Percentiles rank a stretch among this genome's conserved stretches.
Conservation (phyloP, 2,113 vertebrate species). For the Ictalurus furcatus region DNA sequence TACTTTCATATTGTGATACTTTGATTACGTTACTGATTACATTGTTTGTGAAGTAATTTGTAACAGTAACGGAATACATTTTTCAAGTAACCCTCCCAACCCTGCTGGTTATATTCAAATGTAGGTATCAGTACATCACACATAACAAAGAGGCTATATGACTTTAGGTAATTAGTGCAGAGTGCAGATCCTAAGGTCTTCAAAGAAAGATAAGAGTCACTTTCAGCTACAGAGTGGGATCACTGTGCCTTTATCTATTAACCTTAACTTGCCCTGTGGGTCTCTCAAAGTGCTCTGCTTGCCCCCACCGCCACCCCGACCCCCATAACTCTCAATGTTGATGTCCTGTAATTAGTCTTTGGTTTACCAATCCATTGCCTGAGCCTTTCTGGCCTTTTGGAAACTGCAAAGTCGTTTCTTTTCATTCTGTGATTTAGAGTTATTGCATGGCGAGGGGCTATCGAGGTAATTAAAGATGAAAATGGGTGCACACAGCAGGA, state of each 20-base stretch:
- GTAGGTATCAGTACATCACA: background rate
- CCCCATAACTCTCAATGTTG: slow-evolving; percentile 49
- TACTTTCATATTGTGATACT: too few relatives aligned
- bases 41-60: too few relatives aligned
- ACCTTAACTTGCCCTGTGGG: slow-evolving; percentile 57
- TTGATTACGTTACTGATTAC: too few relatives aligned
- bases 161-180: background rate
- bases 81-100: too few relatives aligned
- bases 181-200: slow-evolving; percentile 45
- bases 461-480: slow-evolving; percentile 62
- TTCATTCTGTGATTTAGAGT: slow-evolving; percentile 68
- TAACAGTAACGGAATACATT: too few relatives aligned
- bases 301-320: background rate
- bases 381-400: slow-evolving; percentile 57
- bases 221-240: slow-evolving; percentile 40
- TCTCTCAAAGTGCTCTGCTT: slow-evolving; percentile 49
- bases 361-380: slow-evolving; percentile 57
- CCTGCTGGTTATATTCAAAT: background rate
- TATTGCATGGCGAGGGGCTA: slow-evolving; percentile 56
- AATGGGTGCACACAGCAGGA: slow-evolving; percentile 58
- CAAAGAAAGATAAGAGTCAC: slow-evolving; percentile 53
- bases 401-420: slow-evolving; percentile 69
- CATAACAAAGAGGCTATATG: background rate
- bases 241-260: slow-evolving; percentile 61
- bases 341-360: slow-evolving; percentile 67